Evolutionary conservation across 2,888 invertebrate genomes (phyloP), one percentile per base, ranked within the genome.

Genomic region (Schrankia costaestrigalis): DNA sequence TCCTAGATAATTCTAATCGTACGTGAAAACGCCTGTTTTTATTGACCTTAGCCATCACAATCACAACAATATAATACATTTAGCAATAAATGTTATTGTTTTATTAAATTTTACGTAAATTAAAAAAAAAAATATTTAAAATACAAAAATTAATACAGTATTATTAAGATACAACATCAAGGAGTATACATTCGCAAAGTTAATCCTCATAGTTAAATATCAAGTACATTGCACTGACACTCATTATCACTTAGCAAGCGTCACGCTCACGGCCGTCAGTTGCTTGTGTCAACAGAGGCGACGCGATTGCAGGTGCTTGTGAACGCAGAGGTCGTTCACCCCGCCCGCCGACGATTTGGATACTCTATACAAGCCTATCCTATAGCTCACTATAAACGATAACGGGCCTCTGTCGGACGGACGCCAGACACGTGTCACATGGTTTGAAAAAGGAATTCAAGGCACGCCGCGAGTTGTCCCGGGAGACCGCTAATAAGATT

Each of bases 301-400:
- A 60, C 72, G 71, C 78, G 79, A 82, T 78, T 81, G 83, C 85
- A 85, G 85, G 86, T 85, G 77, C 74, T 78, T 72, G 59, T 38
- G 37, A 21, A 18, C 38, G 21, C 13, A 51, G 55, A 68, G 84
- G 78, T 82, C 82, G 45, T 79, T 83, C 73, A 83, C 77, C 85
- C 71, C 72, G 67, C 56, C 64, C 66, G 74, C 71, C 71, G 65
- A 71, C 71, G 71, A 84, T 87, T 87, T 78, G 83, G 86, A 78
- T 79, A 83, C 71, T 70, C 68, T 68, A 67, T 71, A 71, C 69
- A 72, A 67, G 69, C 63, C 52, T 11, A n/a, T n/a, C n/a, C n/a
- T 59, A 60, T 67, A 68, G 49, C 53, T 43, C 42, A 37, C 27
- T 59, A 56, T 56, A 60, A n/a, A 51, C 61, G 73, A 82, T 79